A percentile compares a stretch with the other conserved stretches of the same genome.
Conservation (phyloP, 1,140 invertebrate genomes). For the Sinella curviseta region DNA sequence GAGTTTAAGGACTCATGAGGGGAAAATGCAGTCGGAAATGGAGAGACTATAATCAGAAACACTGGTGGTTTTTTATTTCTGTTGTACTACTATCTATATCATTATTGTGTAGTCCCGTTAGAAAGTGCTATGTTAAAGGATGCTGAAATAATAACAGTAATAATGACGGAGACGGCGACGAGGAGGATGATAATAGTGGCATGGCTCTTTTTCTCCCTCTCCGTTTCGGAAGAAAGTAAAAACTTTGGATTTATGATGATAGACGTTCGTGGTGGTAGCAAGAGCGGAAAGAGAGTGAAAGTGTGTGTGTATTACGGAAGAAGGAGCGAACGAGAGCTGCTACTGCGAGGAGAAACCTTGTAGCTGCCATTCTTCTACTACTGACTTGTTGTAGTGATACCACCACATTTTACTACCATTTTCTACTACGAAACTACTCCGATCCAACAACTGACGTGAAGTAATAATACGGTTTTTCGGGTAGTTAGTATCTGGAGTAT, state of each 20-base stretch:
- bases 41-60: slow-evolving; percentile 12
- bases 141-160: slow-evolving; percentile 6
- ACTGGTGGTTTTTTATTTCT: not conserved
- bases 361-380: not conserved
- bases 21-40: slow-evolving; percentile 9
- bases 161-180: not conserved
- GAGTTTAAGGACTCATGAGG: not conserved
- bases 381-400: slow-evolving; percentile 7
- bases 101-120: not conserved
- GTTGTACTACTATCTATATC: not conserved
- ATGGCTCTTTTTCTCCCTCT: slow-evolving; percentile 11
- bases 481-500: not conserved
- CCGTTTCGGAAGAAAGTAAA: slow-evolving; percentile 5
- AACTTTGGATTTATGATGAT: slow-evolving; percentile 26
- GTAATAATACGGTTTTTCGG: not conserved
- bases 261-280: not conserved
- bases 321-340: slow-evolving; percentile 19
- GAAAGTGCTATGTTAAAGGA: not conserved
- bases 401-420: slow-evolving; percentile 7
- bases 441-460: not conserved
- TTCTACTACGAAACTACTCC: not conserved
- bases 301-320: slow-evolving; percentile 15
- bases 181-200: not conserved
- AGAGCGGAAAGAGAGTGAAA: slow-evolving; percentile 19
- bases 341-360: not conserved